Conservation (phyloP, 2,797 vertebrate species). For the Acridotheres tristis region DNA sequence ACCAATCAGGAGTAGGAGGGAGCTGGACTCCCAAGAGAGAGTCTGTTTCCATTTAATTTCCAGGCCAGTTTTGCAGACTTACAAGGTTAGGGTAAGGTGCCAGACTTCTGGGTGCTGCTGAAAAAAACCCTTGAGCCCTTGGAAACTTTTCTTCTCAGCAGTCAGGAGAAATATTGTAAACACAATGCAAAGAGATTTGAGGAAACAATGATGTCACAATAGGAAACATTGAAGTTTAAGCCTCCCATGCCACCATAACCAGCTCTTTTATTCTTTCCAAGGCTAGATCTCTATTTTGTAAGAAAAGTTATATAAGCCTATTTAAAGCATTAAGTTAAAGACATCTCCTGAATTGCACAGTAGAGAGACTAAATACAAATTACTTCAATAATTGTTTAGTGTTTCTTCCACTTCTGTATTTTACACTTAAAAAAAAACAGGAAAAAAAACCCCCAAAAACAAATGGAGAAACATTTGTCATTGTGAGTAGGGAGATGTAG, state of each 20-base stretch:
- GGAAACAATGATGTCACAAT: neutral
- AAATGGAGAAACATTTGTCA: neutral
- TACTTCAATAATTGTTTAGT: neutral
- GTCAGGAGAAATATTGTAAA: neutral
- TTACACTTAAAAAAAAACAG: neutral
- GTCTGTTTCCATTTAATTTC: conserved; percentile 51
- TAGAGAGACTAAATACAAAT: neutral
- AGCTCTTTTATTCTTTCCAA: neutral
- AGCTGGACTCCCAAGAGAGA: conserved; percentile 30
- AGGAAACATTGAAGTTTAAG: neutral
- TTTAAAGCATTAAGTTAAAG: neutral
- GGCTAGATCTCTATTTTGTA: neutral
- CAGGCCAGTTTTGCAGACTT: conserved; percentile 39
- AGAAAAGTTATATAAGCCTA: neutral
- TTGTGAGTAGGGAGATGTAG: neutral
- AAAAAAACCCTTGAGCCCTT: neutral
- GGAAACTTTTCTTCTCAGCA: conserved; percentile 5
- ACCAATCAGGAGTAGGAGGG: conserved; percentile 21
- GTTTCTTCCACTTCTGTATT: neutral
- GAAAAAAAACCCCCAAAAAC: neutral
- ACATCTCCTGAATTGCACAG: neutral
- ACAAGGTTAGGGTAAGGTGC: conserved; percentile 50
- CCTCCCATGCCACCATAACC: neutral
- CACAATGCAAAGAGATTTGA: neutral
- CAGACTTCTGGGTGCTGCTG: conserved; percentile 64